Evolutionary conservation across 2,888 invertebrate genomes (phyloP).

Genomic region (Resseliella maxima): DNA sequence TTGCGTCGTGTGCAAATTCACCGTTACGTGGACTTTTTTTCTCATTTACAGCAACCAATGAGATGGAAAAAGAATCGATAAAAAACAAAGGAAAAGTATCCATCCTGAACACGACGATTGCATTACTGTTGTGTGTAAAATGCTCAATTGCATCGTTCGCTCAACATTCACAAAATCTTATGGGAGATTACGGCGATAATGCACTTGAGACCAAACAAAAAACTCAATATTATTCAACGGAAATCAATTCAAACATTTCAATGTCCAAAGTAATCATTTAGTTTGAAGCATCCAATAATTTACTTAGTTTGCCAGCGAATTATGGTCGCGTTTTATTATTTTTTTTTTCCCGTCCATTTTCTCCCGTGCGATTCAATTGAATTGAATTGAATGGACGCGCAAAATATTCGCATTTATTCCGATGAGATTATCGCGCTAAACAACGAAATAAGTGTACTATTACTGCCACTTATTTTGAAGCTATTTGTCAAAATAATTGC

Average conservation of each 20-base stretch:
- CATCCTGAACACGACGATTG: too few relatives aligned
- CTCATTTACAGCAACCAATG: background rate
- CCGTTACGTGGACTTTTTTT: slow-evolving; percentile 12
- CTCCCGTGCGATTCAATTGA: background rate
- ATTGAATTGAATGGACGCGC: background rate
- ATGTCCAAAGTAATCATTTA: background rate
- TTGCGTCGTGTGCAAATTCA: slow-evolving; percentile 15
- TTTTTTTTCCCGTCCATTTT: too few relatives aligned
- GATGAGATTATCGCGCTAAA: background rate
- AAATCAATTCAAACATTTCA: slow-evolving; percentile 22
- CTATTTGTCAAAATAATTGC: slow-evolving; percentile 50
- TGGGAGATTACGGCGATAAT: background rate
- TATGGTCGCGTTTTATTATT: background rate
- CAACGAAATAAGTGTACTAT: slow-evolving; percentile 19
- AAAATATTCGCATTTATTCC: slow-evolving; percentile 46
- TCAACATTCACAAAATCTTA: background rate
- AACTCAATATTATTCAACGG: background rate
- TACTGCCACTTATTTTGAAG: slow-evolving; percentile 51
- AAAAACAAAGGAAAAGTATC: background rate
- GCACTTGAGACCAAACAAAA: background rate
- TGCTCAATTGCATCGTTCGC: background rate
- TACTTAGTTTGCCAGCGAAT: background rate
- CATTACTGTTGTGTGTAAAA: background rate
- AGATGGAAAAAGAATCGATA: background rate
- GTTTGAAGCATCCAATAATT: slow-evolving; percentile 5